Base-by-base conservation (phyloP, 2,888 invertebrate genomes). In the Rhamnusium bicolor region DNA sequence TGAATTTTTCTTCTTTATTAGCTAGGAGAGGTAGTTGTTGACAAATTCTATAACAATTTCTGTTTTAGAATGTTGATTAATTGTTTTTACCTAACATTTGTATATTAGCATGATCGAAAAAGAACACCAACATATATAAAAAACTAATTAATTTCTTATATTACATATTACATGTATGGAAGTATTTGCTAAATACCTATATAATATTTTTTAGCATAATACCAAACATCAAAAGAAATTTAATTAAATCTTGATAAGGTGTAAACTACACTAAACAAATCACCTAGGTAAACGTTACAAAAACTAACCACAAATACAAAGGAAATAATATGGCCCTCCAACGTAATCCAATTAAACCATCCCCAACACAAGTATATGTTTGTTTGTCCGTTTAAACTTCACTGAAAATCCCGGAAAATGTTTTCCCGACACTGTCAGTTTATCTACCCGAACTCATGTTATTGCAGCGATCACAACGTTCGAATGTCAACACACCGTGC, bases 401-500 rank as follows among this genome's bases (percentile, higher is more conserved):
- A 29, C 16, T 16, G 63, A 63, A 67, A 72, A 66, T 61, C 62
- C 67, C 29, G 16, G 46, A 61, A 69, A 65, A 66, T 66, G 47
- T 60, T 66, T 54, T 27, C 27, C 51, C 27, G 61, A 47, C 49
- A 46, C 49, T 65, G 72, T 65, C 69, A 53, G 51, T 61, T 66
- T 66, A 61, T 69, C 69, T 47, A 32, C 66, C 67, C 67, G 27
- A 70, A 70, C 53, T 70, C 67, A 49, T 71, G 73, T 74, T 74
- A 71, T 74, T 63, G 67, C 73, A 68, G 68, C 65, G 32, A 51
- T 65, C 65, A 53, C 65, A 49, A 49, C 66, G 51, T 68, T 74
- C 68, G 67, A 63, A 29, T 68, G 73, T 74, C 70, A 71, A 74
- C 71, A 73, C 67, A 74, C 68, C 62, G 29, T 61, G 71, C 73